Base-by-base conservation (phyloP, 2,113 vertebrate species). In the Lampris incognitus region DNA sequence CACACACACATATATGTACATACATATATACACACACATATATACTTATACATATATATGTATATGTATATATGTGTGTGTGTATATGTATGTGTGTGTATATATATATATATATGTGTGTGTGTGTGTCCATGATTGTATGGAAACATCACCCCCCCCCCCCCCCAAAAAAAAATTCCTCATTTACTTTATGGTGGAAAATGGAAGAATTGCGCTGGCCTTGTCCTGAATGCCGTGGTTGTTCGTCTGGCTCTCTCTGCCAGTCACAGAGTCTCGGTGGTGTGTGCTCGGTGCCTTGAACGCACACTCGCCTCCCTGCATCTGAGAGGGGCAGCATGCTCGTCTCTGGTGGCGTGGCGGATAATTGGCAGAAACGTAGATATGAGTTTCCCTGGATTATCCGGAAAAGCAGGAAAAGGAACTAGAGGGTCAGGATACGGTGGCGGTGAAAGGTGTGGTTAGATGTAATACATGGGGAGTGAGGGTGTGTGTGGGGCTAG, bases 341-440 rank as follows among this genome's bases (percentile, higher is more conserved):
- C 13, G 66, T 58, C 13, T 58, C 68, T 85, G 75, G 85, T 83
- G 61, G 72, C 61, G 70, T 37, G 40, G 68, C 55, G 81, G 69
- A 58, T 90, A 90, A 87, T 91, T 88, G 88, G 78, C 81, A 64
- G 82, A 77, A 60, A 55, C 58, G 85, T 90, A 69, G 86, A 91
- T 91, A 88, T 87, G 85, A 74, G 87, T 87, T 13, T 51, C 11
- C 11, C 67, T 66, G 60, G 70, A 68, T 24, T 42, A 76, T 51
- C 65, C 79, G 74, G 64, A 85, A 84, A 79, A 57, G 61, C 65
- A 59, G 42, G 1, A 73, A 49, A 73, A 69, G 70, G 60, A 73
- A 69, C 77, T 71, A 63, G 69, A 74, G 44, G 24, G 66, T 61
- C 24, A 81, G 71, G 67, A 80, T 74, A 59, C 61, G 62, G 62